phyloP scores from a whole-genome alignment of 2,888 invertebrate species.

The Diaphora mendica region DNA sequence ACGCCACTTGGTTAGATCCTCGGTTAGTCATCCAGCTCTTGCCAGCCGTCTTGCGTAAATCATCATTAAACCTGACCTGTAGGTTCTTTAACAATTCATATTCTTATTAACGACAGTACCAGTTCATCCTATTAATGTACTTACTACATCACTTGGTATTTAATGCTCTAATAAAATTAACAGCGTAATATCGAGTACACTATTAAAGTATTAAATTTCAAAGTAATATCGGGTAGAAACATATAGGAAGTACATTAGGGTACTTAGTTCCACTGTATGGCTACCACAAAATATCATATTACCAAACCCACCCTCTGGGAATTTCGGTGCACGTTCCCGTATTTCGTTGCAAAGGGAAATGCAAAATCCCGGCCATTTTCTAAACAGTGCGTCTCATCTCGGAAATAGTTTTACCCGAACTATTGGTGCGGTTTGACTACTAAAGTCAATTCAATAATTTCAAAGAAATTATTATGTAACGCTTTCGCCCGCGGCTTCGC shows the following conservation, averaged over 20 bases:
- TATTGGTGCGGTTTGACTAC: constrained; percentile 20
- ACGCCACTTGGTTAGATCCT: too few relatives aligned
- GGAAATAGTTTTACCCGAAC: constrained; percentile 52
- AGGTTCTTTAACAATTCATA: too few relatives aligned
- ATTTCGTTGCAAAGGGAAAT: constrained; percentile 49
- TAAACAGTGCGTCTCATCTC: constrained; percentile 57
- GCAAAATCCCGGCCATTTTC: constrained; percentile 64
- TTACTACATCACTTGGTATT: too few relatives aligned
- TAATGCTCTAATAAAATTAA: background rate
- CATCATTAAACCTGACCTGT: too few relatives aligned
- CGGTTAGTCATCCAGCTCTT: too few relatives aligned
- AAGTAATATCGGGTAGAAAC: background rate
- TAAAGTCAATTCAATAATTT: background rate
- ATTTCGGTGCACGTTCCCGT: background rate
- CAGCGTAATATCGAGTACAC: background rate
- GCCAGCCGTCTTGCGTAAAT: too few relatives aligned
- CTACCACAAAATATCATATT: constrained; percentile 27
- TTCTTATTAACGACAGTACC: too few relatives aligned
- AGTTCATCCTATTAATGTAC: too few relatives aligned
- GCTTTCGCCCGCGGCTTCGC: too few relatives aligned
- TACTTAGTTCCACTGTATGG: background rate
- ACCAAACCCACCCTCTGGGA: constrained; percentile 17
- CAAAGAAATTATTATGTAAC: too few relatives aligned
- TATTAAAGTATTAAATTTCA: background rate
- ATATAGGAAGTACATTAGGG: background rate